These are phyloP conservation scores for Pectinophora gossypiella DNA, from an alignment of 1,140 invertebrate genomes.

Conservation along the genomic window DNA sequence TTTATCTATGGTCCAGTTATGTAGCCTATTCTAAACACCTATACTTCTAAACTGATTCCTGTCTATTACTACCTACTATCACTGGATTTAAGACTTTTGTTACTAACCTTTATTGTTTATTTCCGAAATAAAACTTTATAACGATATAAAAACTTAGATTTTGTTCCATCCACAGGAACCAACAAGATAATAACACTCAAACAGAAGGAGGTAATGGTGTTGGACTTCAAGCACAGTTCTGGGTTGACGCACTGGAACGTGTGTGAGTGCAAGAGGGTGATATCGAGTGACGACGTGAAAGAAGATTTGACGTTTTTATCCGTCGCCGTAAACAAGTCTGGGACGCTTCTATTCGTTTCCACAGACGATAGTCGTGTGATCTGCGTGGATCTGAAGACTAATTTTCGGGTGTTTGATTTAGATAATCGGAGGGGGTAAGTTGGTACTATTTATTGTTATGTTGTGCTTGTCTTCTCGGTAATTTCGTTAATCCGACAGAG, in stretches of 20 bases:
- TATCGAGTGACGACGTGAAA: constrained; percentile 36
- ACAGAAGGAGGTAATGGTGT: constrained; percentile 39
- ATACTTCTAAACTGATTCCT: no score
- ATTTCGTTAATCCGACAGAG: no score
- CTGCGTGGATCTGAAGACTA: constrained; percentile 53
- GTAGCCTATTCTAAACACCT: no score
- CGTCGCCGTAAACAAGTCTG: constrained; percentile 53
- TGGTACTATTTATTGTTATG: no score
- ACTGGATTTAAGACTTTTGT: no score
- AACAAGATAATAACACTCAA: constrained; percentile 56
- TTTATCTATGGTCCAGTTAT: no score
- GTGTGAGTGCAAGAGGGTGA: constrained; percentile 28
- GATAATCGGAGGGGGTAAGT: constrained; percentile 61
- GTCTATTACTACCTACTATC: no score
- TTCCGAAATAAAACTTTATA: no score
- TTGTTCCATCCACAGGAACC: constrained; percentile 38
- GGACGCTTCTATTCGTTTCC: constrained; percentile 51
- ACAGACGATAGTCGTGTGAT: constrained; percentile 55
- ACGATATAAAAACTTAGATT: no score
- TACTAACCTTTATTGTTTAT: no score
- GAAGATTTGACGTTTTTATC: constrained; percentile 40
- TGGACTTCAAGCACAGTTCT: constrained; percentile 34
- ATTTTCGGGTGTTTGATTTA: constrained; percentile 43
- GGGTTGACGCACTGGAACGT: constrained; percentile 24
- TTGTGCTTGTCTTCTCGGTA: no score